Base-by-base conservation (phyloP, 2,888 invertebrate species). In the Apodemia hepburni region DNA sequence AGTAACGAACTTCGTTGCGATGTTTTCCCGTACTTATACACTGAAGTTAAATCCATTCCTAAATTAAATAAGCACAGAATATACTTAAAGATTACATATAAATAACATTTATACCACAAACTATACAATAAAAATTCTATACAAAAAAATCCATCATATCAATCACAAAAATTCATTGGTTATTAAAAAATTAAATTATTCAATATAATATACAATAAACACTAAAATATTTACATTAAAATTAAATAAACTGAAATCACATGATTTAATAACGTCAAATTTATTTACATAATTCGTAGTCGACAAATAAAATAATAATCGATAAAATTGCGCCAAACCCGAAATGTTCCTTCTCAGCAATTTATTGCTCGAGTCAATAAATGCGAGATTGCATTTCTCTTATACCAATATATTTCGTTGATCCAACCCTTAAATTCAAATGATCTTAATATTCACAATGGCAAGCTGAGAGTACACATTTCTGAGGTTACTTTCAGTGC, bases 221-320 rank as follows among this genome's bases (percentile, higher is more conserved):
- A 87, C 83, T 82, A 84, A 87, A 82, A 85, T 89, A 91, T 90
- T 85, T 89, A 90, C 90, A 91, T 75, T 67, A 73, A 80, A 79
- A 78, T 72, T 68, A 78, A 70, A 71, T 70, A 79, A 81, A 85
- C 83, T 79, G 80, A 83, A 80, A 88, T 85, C 85, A 88, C 84
- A 85, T 78, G 71, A 76, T 76, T 72, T 42, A 75, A 77, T 72
- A 74, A 64, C 68, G 66, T 72, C 73, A 78, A 42, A 78, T 76
- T 73, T 87, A 87, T 88, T 85, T 88, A 89, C 88, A 89, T 77
- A 79, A 76, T 69, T 69, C 64, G 62, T 65, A 61, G 70, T 73
- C 71, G 74, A 70, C 66, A 60, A 68, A 71, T 69, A 65, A 69
- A 70, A 70, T 65, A 63, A 71, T 68, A 64, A 57, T 66, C 47